Conservation (phyloP, 2,888 invertebrate species). For the Brachypterus glaber region DNA sequence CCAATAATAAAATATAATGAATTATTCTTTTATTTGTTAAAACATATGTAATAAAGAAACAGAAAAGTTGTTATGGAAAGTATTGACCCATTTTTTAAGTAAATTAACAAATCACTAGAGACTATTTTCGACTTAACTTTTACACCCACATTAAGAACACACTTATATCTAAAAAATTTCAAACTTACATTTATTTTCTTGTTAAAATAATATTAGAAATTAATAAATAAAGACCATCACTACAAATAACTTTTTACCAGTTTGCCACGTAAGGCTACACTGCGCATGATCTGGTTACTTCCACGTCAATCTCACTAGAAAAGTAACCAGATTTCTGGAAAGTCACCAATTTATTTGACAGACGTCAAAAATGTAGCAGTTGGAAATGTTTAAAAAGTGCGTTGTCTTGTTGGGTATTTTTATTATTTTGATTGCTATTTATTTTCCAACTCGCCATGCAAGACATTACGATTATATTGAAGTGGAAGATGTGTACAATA, state of each 20-base stretch:
- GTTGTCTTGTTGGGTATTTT: constrained; percentile 21
- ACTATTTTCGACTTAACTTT: no score
- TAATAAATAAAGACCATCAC: constrained; percentile 28
- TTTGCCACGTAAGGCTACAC: constrained; percentile 52
- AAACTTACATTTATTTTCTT: constrained; percentile 17
- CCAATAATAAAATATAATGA: no score
- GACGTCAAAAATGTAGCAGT: constrained; percentile 18
- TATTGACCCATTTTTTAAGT: no score
- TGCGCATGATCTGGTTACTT: constrained; percentile 46
- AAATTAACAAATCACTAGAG: no score
- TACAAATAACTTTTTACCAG: constrained; percentile 25
- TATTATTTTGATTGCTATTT: constrained; percentile 28
- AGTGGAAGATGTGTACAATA: constrained; percentile 24
- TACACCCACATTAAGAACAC: no score
- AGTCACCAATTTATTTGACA: constrained; percentile 5
- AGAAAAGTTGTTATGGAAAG: no score
- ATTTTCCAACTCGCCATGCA: constrained; percentile 36
- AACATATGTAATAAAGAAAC: no score
- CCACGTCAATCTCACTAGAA: constrained; percentile 39
- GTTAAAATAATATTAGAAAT: constrained; percentile 21
- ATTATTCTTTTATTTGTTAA: no score
- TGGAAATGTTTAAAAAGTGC: constrained; percentile 24
- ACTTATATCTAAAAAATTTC: no score
- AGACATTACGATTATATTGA: constrained; percentile 33
- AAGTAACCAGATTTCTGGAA: constrained; percentile 7